These are phyloP conservation scores for Strigamia crassipes DNA, from an alignment of 2,888 invertebrate genomes.

Conservation along the genomic window DNA sequence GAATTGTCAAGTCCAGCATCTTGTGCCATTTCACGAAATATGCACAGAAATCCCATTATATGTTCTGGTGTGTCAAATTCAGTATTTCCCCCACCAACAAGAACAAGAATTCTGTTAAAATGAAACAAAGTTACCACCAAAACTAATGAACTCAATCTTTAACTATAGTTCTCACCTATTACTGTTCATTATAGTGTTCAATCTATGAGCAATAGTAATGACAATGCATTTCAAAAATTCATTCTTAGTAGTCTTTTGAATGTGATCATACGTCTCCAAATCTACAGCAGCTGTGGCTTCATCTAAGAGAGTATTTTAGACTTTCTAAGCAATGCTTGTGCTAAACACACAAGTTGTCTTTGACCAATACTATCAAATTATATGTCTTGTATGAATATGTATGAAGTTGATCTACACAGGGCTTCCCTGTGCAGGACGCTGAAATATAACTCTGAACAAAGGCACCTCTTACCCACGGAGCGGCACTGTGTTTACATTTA, in stretches of 20 bases:
- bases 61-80: constrained; percentile 12
- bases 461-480: no score
- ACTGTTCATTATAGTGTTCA: constrained; percentile 39
- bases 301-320: constrained; percentile 52
- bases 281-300: constrained; percentile 53
- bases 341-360: constrained; percentile 52
- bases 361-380: constrained; percentile 49
- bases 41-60: not conserved
- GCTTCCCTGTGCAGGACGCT: no score
- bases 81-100: not conserved
- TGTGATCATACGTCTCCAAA: constrained; percentile 52
- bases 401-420: no score
- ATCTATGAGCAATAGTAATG: constrained; percentile 50
- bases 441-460: no score
- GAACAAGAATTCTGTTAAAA: not conserved
- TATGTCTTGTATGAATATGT: not conserved
- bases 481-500: not conserved
- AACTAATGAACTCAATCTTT: not conserved
- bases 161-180: not conserved
- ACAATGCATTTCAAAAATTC: constrained; percentile 52
- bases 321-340: constrained; percentile 51
- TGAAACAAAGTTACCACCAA: not conserved
- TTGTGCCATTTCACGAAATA: constrained; percentile 20
- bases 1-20: constrained; percentile 13
- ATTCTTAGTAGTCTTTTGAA: constrained; percentile 51